Evolutionary conservation across 1,140 invertebrate genomes (phyloP).

Genomic region (Idris sp.): DNA sequence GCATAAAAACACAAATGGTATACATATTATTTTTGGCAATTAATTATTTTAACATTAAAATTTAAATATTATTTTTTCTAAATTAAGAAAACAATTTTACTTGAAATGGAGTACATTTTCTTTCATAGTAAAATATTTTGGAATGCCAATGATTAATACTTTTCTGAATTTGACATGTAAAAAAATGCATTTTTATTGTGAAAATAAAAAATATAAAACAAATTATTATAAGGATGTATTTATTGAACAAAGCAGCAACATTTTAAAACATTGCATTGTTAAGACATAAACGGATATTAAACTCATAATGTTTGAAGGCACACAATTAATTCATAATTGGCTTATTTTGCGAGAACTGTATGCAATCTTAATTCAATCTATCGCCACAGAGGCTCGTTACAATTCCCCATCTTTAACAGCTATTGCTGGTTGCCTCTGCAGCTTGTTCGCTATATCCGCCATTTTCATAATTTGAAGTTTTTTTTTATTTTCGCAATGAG

Average conservation of each 20-base stretch:
- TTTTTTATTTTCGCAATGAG: slow-evolving; percentile 65
- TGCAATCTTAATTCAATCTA: slow-evolving; percentile 79
- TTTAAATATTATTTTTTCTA: no score
- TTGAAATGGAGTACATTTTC: no score
- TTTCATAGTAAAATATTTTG: no score
- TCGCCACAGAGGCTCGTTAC: slow-evolving; percentile 74
- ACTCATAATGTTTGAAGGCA: slow-evolving; percentile 70
- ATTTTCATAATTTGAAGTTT: slow-evolving; percentile 69
- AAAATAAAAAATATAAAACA: no score
- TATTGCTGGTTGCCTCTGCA: slow-evolving; percentile 48
- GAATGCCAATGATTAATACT: no score
- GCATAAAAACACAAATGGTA: no score
- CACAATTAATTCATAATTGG: slow-evolving; percentile 78
- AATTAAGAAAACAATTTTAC: no score
- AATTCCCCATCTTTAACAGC: slow-evolving; percentile 62
- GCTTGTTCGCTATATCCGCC: slow-evolving; percentile 59
- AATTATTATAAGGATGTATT: background rate
- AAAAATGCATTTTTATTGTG: no score
- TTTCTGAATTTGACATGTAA: no score
- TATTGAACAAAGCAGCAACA: slow-evolving; percentile 48
- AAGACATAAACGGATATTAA: slow-evolving; percentile 77
- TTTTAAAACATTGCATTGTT: slow-evolving; percentile 67
- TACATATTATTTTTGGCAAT: no score
- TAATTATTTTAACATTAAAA: no score
- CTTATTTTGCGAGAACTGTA: slow-evolving; percentile 71